Evolutionary conservation across 2,888 invertebrate genomes (phyloP).

Genomic region (Polietes domitor): DNA sequence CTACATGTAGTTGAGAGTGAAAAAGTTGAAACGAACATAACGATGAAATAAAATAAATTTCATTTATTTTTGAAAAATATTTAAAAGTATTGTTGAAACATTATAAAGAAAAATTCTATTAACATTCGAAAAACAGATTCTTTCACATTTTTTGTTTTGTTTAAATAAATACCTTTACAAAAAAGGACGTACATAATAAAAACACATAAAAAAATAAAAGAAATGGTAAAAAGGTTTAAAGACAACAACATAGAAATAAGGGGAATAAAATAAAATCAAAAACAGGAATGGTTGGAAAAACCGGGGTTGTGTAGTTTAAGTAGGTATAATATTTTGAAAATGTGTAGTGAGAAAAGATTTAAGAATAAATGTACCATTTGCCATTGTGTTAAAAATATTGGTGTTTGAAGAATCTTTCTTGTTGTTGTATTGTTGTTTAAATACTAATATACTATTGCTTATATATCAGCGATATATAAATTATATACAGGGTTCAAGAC

Average conservation of each 20-base stretch:
- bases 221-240: slow-evolving; percentile 28
- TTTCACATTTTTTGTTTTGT: slow-evolving; percentile 9
- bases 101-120: slow-evolving; percentile 20
- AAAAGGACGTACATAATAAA: slow-evolving; percentile 31
- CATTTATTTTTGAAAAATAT: slow-evolving; percentile 27
- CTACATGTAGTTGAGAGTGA: too few relatives aligned
- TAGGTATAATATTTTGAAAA: background rate
- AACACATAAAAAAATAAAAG: slow-evolving; percentile 39
- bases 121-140: slow-evolving; percentile 27
- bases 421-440: slow-evolving; percentile 34
- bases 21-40: background rate
- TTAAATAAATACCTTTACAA: slow-evolving; percentile 41
- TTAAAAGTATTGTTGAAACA: slow-evolving; percentile 1
- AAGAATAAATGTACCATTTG: slow-evolving; percentile 27
- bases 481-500: slow-evolving; percentile 49
- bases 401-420: slow-evolving; percentile 43
- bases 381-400: slow-evolving; percentile 36
- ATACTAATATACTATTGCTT: slow-evolving; percentile 60
- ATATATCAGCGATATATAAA: slow-evolving; percentile 41
- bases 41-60: slow-evolving; percentile 19
- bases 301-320: background rate
- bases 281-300: slow-evolving; percentile 58
- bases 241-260: slow-evolving; percentile 2
- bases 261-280: slow-evolving; percentile 1
- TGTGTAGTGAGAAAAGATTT: background rate